Base-by-base conservation (phyloP, 2,113 vertebrate genomes). In the Limnothrissa miodon region DNA sequence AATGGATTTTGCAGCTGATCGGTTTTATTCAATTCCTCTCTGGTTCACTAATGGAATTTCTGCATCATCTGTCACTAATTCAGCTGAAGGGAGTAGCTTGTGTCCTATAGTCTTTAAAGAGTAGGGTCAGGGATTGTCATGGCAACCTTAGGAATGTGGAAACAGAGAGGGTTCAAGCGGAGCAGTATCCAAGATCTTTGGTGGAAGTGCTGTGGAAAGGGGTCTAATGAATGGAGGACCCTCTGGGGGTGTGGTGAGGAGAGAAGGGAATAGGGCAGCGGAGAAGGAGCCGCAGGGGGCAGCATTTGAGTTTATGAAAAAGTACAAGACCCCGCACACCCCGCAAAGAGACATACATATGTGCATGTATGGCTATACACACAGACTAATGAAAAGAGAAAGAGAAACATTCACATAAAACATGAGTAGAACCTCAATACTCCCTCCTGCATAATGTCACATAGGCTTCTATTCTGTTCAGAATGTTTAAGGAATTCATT, bases 251-350 rank as follows among this genome's bases (percentile, higher is more conserved):
- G 3, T 66, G n/a, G 3, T 66, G n/a, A 66, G 59, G 3, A 25
- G 59, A 66, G 29, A 66, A 66, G 11, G 7, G 59, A 25, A 66
- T 15, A 66, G 59, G 59, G 59, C 59, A 25, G 59, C 13, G 59
- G 33, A 66, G 7, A 66, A 66, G 10, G 59, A 56, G 51, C 51
- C 51, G 51, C 4, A 33, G 59, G n/a, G 59, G 59, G 59, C 59
- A 33, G 59, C 25, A 66, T 29, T 10, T 29, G 25, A 66, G 59
- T 66, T 66, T 66, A 66, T 33, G 25, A 66, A 66, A n/a, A 33
- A 66, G 59, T 66, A 66, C 59, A 66, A 66, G 59, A 25, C n/a
- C n/a, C n/a, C n/a, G 25, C 59, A 66, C 25, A 33, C 59, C 59
- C 59, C 25, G 23, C 10, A 21, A 36, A 23, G 8, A 39, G 9